A percentile compares a stretch with the other conserved stretches of the same genome.
These are phyloP conservation scores for Cremastobaeus sp. DNA, from an alignment of 2,888 invertebrate genomes.

Conservation along the genomic window DNA sequence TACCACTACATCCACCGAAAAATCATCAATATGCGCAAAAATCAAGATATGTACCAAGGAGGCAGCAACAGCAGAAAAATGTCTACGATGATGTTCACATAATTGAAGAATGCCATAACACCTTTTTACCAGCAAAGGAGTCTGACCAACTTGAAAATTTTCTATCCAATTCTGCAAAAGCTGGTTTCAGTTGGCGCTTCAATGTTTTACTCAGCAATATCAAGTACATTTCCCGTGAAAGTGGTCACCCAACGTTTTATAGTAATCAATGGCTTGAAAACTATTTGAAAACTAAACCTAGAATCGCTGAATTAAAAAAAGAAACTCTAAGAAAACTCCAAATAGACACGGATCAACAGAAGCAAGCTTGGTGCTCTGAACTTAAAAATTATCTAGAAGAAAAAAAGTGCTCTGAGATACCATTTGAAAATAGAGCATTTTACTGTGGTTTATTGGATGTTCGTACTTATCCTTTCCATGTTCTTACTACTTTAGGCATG, in stretches of 20 bases:
- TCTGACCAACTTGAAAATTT: conserved; percentile 20
- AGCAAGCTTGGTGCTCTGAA: conserved; percentile 8
- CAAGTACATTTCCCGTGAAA: conserved; percentile 9
- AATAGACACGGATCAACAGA: conserved; percentile 7
- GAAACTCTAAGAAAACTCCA: conserved; percentile 10
- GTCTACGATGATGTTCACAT: background rate
- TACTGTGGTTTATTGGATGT: conserved; percentile 24
- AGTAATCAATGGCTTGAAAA: conserved; percentile 12
- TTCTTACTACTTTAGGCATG: conserved; percentile 9
- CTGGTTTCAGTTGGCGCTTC: conserved; percentile 20
- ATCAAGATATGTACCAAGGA: background rate
- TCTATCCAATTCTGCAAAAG: conserved; percentile 11
- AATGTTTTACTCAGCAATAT: conserved; percentile 3
- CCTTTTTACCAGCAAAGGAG: background rate
- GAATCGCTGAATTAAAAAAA: background rate
- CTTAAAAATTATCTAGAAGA: conserved; percentile 7
- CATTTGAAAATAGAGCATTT: conserved; percentile 7
- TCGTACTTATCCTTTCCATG: conserved; percentile 5
- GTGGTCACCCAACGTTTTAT: background rate
- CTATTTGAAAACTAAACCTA: conserved; percentile 10
- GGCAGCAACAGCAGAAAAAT: too few relatives aligned
- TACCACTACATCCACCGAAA: background rate
- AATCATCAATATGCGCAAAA: background rate
- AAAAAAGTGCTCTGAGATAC: conserved; percentile 6
- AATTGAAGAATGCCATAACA: conserved; percentile 4